These are phyloP conservation scores for Phoeniculus purpureus DNA, from an alignment of 2,797 vertebrate genomes.

Conservation along the genomic window DNA sequence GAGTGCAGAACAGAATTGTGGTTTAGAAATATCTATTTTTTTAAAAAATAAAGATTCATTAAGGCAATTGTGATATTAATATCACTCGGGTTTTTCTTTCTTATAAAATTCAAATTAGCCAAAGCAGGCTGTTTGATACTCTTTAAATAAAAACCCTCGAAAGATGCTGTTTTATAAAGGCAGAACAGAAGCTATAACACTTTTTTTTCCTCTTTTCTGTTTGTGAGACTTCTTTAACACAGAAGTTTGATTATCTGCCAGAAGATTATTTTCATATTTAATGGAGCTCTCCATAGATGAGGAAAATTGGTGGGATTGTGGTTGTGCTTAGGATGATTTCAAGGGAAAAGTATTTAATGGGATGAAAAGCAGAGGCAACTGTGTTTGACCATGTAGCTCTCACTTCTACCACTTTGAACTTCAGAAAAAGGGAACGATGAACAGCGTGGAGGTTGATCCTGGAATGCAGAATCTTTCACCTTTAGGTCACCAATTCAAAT, in stretches of 20 bases:
- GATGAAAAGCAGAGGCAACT: background rate
- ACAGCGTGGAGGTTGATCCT: background rate
- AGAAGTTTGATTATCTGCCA: background rate
- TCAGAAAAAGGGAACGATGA: constrained; percentile 10
- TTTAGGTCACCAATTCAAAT: constrained; percentile 47
- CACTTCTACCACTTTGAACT: background rate
- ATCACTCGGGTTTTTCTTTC: background rate
- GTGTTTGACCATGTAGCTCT: background rate
- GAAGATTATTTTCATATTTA: background rate
- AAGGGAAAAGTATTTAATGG: background rate
- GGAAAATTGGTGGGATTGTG: background rate
- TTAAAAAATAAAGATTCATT: background rate
- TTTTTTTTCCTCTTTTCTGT: background rate
- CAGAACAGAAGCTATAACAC: background rate
- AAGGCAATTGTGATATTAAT: background rate
- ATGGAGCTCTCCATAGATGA: background rate
- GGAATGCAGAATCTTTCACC: constrained; percentile 46
- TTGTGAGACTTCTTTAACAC: background rate
- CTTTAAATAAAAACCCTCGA: background rate
- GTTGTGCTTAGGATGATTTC: background rate
- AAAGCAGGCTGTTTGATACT: background rate
- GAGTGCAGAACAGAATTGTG: background rate
- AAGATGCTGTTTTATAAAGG: background rate
- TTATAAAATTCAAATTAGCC: background rate
- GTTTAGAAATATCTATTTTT: background rate